Evolutionary conservation across 2,113 vertebrate species (phyloP), one percentile per base, ranked within the genome.

Genomic region (Promerops cafer): DNA sequence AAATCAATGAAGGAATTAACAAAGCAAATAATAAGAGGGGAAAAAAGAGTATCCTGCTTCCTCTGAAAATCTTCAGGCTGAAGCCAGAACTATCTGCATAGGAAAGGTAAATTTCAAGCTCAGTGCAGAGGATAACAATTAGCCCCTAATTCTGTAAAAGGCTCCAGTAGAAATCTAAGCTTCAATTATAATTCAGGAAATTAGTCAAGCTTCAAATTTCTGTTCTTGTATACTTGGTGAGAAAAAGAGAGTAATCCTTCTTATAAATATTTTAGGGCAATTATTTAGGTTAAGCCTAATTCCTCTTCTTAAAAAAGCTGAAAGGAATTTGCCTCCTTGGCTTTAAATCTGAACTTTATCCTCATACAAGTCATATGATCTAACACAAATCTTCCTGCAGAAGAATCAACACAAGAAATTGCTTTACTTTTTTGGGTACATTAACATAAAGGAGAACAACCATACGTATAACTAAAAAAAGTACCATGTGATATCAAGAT

Each of bases 211-310:
- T 95, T 95, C 90, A 85, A 91, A 88, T 61, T 80, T 71, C 27
- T 93, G 50, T 95, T 83, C 66, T 86, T 74, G 47, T 52, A 87
- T 60, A 95, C 17, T 61, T 92, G 75, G 37, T 69, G 31, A 88
- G 78, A 82, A 94, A 65, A 95, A 88, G 5, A 93, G 49, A 70
- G 12, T 88, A 95, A 96, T 95, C 87, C 66, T 87, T 82, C 70
- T 95, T 91, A 81, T 74, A 93, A 90, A 90, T 86, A 96, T 93
- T 96, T 96, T 90, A 91, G 92, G 63, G 47, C 59, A 96, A 83
- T 96, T 90, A 96, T 87, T 95, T 95, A 96, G 87, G 82, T 94
- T 91, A 95, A 96, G 71, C 47, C 75, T 93, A 96, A 95, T 95
- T 93, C 70, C 16, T 85, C 39, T 84, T 91, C 90, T 83, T 80